Base-by-base conservation (phyloP, 2,113 vertebrate species). In the Oreocharis arfaki region DNA sequence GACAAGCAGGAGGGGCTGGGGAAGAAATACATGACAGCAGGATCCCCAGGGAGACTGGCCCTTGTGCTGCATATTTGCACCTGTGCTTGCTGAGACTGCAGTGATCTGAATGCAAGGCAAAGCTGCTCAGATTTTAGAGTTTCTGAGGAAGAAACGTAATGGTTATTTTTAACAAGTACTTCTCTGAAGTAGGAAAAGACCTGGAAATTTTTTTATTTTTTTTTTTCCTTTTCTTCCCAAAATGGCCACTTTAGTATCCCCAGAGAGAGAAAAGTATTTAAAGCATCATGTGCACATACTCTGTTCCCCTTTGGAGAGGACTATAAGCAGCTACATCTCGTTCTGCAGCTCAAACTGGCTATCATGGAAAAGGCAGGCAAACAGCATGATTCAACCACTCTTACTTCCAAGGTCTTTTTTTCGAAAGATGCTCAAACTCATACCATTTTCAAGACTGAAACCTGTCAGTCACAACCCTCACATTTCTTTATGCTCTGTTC, bases 401-500 rank as follows among this genome's bases (percentile, higher is more conserved):
- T 52, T 27, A 61, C n/a, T 90, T 73, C 73, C 26, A 91, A 90
- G 15, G 41, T 73, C 61, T 71, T 82, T 70, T 91, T 11, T 52
- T n/a, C n/a, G 39, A 75, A 89, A 94, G 79, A 64, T 10, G 12
- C 39, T 97, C 42, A 74, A 69, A 70, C 13, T 88, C 85, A 11
- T 39, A 33, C 30, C 8, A 3, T 77, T 94, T 83, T 46, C 46
- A 89, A 90, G 87, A 94, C 50, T 90, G 82, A 90, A 91, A 65
- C 46, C 61, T 94, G 94, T 87, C 96, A 96, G 75, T 96, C 91
- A 93, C 75, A 94, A 55, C 93, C 63, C 41, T 89, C 93, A 69
- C 63, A 5, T 46, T 65, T 70, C 90, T 90, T 93, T 47, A 83
- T 44, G 68, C 59, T 85, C 70, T 88, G 42, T 76, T 95, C 84